These are phyloP conservation scores for Ammodytes marinus DNA, from an alignment of 2,113 vertebrate species.

Conservation along the genomic window DNA sequence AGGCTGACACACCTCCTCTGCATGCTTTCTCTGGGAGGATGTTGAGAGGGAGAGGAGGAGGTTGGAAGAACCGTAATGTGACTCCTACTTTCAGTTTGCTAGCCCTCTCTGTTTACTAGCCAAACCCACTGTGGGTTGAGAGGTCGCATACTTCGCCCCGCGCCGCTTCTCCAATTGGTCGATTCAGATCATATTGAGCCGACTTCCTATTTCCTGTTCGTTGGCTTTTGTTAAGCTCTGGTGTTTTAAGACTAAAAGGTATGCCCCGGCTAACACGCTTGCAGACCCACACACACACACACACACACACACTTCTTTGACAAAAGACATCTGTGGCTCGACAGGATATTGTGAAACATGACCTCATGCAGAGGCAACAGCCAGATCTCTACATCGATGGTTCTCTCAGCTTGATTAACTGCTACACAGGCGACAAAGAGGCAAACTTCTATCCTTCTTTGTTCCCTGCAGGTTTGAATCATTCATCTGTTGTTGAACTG, in stretches of 20 bases:
- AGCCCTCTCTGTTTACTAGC: slow-evolving; percentile 51
- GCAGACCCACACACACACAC: too few relatives aligned
- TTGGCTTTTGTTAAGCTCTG: slow-evolving; percentile 77
- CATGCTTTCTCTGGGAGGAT: slow-evolving; percentile 18
- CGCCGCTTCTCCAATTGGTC: slow-evolving; percentile 61
- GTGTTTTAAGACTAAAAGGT: slow-evolving; percentile 59
- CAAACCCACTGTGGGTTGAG: slow-evolving; percentile 64
- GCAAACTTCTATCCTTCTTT: slow-evolving; percentile 44
- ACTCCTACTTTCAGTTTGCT: slow-evolving; percentile 81
- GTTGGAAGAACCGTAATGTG: slow-evolving; percentile 70
- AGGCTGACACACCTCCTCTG: slow-evolving; percentile 33
- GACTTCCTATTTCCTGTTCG: slow-evolving; percentile 80
- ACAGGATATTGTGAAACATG: slow-evolving; percentile 54
- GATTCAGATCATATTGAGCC: slow-evolving; percentile 24
- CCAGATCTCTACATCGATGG: slow-evolving; percentile 32
- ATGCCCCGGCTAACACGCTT: slow-evolving; percentile 36
- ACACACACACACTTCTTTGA: not conserved
- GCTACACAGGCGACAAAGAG: slow-evolving; percentile 29
- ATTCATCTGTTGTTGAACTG: slow-evolving; percentile 5
- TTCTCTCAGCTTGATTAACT: slow-evolving; percentile 27
- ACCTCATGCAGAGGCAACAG: slow-evolving; percentile 51
- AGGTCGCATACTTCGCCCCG: slow-evolving; percentile 65
- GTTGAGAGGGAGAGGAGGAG: slow-evolving; percentile 30
- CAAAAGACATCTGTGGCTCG: slow-evolving; percentile 20
- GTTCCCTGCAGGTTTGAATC: slow-evolving; percentile 59